Conservation (phyloP, 2,888 invertebrate species). For the Andrena haemorrhoa region DNA sequence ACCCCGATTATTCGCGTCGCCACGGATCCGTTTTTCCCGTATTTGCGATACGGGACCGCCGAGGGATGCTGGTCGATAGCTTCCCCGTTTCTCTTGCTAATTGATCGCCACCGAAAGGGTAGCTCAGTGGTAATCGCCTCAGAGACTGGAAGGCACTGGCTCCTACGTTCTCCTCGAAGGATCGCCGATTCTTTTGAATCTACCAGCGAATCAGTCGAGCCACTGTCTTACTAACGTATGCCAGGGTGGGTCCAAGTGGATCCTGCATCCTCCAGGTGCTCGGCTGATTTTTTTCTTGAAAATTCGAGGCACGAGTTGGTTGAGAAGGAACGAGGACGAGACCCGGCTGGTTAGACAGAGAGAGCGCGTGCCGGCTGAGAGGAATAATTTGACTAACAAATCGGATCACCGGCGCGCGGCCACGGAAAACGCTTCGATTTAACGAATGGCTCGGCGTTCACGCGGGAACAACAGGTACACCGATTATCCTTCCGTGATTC, state of each 20-base stretch:
- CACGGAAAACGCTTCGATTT: slow-evolving; percentile 47
- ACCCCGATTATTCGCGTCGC: slow-evolving; percentile 69
- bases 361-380: slow-evolving; percentile 2
- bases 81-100: slow-evolving; percentile 8
- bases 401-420: slow-evolving; percentile 40
- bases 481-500: slow-evolving; percentile 59
- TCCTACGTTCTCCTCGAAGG: no score
- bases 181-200: no score
- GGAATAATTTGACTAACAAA: slow-evolving; percentile 59
- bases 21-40: slow-evolving; percentile 30
- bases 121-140: not conserved
- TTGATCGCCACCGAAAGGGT: not conserved
- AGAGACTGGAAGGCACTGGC: not conserved
- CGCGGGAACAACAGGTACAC: slow-evolving; percentile 56
- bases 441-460: slow-evolving; percentile 50
- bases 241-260: not conserved
- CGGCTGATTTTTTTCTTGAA: not conserved
- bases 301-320: not conserved
- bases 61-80: not conserved
- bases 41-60: slow-evolving; percentile 3
- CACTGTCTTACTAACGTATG: not conserved
- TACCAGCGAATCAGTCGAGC: not conserved
- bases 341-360: not conserved
- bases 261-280: not conserved
- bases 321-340: not conserved